Percentiles rank a stretch among this genome's conserved stretches.
Evolutionary conservation across 2,113 vertebrate genomes (phyloP).

Genomic region (Xiphorhynchus elegans): DNA sequence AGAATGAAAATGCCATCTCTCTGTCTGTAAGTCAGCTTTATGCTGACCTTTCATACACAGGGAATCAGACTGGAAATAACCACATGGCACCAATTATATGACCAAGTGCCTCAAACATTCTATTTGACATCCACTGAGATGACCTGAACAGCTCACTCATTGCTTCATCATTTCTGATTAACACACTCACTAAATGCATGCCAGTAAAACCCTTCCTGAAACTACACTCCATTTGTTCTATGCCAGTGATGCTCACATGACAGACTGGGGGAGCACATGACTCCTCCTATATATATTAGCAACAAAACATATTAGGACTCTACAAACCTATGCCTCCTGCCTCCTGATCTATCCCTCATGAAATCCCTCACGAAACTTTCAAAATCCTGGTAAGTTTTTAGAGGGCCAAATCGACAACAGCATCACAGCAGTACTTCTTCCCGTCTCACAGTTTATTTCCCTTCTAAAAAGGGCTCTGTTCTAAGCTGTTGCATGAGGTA

Average conservation of each 20-base stretch:
- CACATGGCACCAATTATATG: not conserved
- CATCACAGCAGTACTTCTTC: not conserved
- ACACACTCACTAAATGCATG: not conserved
- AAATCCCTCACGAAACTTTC: not conserved
- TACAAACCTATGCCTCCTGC: not conserved
- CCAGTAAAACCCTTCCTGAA: not conserved
- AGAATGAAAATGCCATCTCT: not conserved
- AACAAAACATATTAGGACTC: not conserved
- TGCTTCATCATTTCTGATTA: slow-evolving; percentile 37
- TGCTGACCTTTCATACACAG: slow-evolving; percentile 7
- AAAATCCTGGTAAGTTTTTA: not conserved
- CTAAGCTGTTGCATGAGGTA: not conserved
- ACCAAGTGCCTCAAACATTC: not conserved
- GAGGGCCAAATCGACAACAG: not conserved
- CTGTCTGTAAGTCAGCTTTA: not conserved
- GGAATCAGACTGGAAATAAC: not conserved
- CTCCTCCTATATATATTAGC: not conserved
- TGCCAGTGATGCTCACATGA: not conserved
- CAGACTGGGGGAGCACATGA: not conserved
- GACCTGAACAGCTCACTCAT: slow-evolving; percentile 1
- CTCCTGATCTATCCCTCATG: not conserved
- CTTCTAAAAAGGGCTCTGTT: not conserved
- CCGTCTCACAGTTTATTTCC: not conserved
- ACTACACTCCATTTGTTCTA: not conserved
- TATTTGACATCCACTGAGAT: not conserved